These are phyloP conservation scores for Geotrupes spiniger DNA, from an alignment of 2,888 invertebrate genomes.

Conservation along the genomic window DNA sequence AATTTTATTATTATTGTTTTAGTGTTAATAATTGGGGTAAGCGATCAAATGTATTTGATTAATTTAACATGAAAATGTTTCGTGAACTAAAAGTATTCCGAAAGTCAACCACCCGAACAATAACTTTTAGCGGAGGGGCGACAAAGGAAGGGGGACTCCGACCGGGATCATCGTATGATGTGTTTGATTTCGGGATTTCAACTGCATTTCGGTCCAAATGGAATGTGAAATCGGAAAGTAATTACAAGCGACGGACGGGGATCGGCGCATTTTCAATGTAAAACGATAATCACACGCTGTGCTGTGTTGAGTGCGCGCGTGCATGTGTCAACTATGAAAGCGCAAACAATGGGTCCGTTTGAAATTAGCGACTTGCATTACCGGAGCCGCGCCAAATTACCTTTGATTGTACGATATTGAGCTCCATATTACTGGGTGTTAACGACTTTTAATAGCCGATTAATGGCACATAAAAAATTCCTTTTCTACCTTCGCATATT, in stretches of 20 bases:
- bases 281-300: neutral
- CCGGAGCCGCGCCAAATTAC: slow-evolving; percentile 36
- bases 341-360: slow-evolving; percentile 18
- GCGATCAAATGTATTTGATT: too few species aligned
- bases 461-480: slow-evolving; percentile 3
- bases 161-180: neutral
- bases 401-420: slow-evolving; percentile 28
- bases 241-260: slow-evolving; percentile 12
- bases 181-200: slow-evolving; percentile 5
- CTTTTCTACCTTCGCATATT: too few species aligned
- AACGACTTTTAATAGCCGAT: slow-evolving; percentile 16
- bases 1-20: too few species aligned
- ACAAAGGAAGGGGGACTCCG: neutral
- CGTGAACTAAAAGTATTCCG: too few species aligned
- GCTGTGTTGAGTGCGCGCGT: too few species aligned
- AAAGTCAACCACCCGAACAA: too few species aligned
- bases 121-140: too few species aligned
- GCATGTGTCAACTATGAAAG: slow-evolving; percentile 10
- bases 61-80: too few species aligned
- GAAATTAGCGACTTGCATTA: slow-evolving; percentile 29
- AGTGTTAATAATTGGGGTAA: too few species aligned
- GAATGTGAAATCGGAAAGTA: slow-evolving; percentile 20
- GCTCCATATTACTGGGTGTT: slow-evolving; percentile 13
- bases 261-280: neutral
- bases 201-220: slow-evolving; percentile 18